Base-by-base conservation (phyloP, 2,797 vertebrate genomes). In the Cynopterus sphinx region DNA sequence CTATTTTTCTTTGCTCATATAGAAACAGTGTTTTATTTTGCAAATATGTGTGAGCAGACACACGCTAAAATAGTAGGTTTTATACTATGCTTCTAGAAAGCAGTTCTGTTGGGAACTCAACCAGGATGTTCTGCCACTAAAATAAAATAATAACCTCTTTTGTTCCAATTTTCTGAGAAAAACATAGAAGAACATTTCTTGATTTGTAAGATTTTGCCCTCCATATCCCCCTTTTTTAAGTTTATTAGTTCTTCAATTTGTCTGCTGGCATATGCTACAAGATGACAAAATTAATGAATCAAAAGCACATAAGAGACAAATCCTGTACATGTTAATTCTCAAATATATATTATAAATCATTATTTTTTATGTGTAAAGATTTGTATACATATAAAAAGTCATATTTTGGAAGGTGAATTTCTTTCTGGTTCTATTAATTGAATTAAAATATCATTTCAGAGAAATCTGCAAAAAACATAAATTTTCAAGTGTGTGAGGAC, bases 11-110 rank as follows among this genome's bases (percentile, higher is more conserved):
- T 95, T 97, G 82, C 90, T 96, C 82, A 74, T 55, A 86, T 65
- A 94, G 94, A 97, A 77, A 87, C 93, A 96, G 94, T 97, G 79
- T n/a, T 97, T 95, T 97, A 97, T 97, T 96, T 96, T 97, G 96
- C 96, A 98, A 98, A 97, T 96, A 97, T 94, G 94, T 98, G 96
- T 87, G 98, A 97, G 97, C 86, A 94, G 92, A 97, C 97, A 97
- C 65, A 95, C 92, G 94, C 77, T 95, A 85, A 98, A 98, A 97
- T 79, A 95, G 96, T 81, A 92, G 71, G 33, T 73, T 94, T 92
- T 65, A 73, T 65, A 71, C 33, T 65, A 31, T 63, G 65, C 63
- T 92, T 94, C 85, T 63, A 96, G 78, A 87, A 96, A 89, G 93
- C 36, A 75, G 19, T 88, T 96, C 85, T 92, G 67, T 75, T 78